phyloP scores from a whole-genome alignment of 2,797 vertebrate species.

The Peromyscus attwateri region DNA sequence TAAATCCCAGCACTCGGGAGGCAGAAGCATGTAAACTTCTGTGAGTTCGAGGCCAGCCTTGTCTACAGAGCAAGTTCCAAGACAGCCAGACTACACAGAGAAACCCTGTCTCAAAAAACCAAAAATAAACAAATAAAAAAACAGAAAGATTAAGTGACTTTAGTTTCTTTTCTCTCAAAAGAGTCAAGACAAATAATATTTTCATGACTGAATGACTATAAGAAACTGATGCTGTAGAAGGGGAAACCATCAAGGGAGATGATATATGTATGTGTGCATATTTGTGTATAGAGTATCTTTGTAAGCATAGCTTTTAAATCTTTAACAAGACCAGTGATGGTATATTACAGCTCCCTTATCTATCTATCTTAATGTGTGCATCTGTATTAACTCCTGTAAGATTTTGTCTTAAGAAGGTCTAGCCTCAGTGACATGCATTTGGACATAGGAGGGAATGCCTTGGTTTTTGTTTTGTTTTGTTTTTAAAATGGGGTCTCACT shows the following conservation, averaged over 20 bases:
- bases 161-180: background rate
- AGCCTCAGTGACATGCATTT: background rate
- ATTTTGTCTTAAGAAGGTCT: slow-evolving; percentile 50
- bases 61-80: background rate
- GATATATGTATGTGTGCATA: background rate
- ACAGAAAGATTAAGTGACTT: background rate
- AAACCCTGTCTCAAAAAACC: background rate
- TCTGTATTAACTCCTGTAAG: background rate
- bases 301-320: slow-evolving; percentile 7
- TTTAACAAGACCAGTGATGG: background rate
- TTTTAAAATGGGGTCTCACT: background rate
- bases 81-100: background rate
- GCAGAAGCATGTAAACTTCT: background rate
- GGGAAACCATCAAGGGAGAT: background rate
- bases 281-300: background rate
- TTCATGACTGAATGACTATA: background rate
- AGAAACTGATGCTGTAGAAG: background rate
- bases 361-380: slow-evolving; percentile 2
- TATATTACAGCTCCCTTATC: background rate
- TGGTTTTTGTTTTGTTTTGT: background rate
- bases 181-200: background rate
- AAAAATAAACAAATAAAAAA: too few species aligned
- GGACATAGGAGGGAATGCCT: background rate
- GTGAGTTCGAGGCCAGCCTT: background rate
- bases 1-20: background rate